Conservation (phyloP, 2,797 vertebrate species). For the Loris lydekkerianus region DNA sequence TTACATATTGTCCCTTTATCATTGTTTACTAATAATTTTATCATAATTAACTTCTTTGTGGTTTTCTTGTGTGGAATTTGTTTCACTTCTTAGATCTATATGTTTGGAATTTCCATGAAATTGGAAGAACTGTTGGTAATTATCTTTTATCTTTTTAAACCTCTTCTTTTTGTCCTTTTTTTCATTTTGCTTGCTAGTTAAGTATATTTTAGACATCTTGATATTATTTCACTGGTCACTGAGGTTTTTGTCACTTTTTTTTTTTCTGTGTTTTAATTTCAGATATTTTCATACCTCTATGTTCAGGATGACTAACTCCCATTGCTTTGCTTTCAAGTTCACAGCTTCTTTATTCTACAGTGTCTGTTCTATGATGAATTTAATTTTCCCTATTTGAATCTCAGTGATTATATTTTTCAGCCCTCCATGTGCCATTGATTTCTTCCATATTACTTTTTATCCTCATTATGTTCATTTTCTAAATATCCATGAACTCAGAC, state of each 20-base stretch:
- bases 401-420: background rate
- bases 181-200: background rate
- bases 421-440: background rate
- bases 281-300: too few species aligned
- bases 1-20: background rate
- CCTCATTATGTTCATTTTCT: background rate
- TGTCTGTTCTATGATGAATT: background rate
- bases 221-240: too few species aligned
- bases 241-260: background rate
- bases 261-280: background rate
- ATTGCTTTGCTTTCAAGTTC: background rate
- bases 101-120: background rate
- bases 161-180: background rate
- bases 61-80: background rate
- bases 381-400: background rate
- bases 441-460: background rate
- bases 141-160: background rate
- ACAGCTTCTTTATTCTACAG: fast-evolving
- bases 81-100: background rate
- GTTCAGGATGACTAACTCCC: background rate
- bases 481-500: background rate
- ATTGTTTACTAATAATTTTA: background rate
- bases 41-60: background rate
- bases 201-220: too few species aligned
- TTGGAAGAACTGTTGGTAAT: background rate